Evolutionary conservation across 2,888 invertebrate species (phyloP).

Genomic region (Mamestra brassicae): DNA sequence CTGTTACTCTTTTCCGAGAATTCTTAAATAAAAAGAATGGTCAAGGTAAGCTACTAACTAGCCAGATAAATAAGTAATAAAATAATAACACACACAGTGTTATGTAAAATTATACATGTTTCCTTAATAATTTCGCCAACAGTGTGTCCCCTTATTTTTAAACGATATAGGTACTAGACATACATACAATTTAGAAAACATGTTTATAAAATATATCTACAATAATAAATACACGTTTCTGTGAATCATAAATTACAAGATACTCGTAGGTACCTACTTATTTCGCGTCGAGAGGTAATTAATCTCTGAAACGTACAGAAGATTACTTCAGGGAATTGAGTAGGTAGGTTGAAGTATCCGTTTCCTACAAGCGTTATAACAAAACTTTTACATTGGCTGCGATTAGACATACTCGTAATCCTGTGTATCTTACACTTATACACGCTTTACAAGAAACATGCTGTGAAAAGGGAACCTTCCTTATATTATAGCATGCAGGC

Average conservation of each 20-base stretch:
- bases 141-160: not conserved
- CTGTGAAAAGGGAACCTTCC: too few species aligned
- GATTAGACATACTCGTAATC: conserved; percentile 15
- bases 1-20: too few species aligned
- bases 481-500: too few species aligned
- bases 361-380: conserved; percentile 44
- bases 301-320: conserved; percentile 59
- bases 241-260: conserved; percentile 49
- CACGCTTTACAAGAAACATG: too few species aligned
- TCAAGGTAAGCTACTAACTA: not conserved
- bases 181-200: not conserved
- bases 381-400: conserved; percentile 50
- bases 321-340: conserved; percentile 63
- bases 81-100: not conserved
- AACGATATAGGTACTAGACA: too few species aligned
- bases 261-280: conserved; percentile 31
- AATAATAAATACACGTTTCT: conserved; percentile 36
- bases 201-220: conserved; percentile 4
- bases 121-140: not conserved
- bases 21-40: too few species aligned
- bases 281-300: conserved; percentile 55
- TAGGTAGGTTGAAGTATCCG: conserved; percentile 45
- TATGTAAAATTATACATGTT: not conserved
- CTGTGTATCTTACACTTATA: not conserved
- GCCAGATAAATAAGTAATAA: not conserved